Evolutionary conservation across 92 coral and sea anemone genomes (phyloP).

Genomic region (Muricea muricata): DNA sequence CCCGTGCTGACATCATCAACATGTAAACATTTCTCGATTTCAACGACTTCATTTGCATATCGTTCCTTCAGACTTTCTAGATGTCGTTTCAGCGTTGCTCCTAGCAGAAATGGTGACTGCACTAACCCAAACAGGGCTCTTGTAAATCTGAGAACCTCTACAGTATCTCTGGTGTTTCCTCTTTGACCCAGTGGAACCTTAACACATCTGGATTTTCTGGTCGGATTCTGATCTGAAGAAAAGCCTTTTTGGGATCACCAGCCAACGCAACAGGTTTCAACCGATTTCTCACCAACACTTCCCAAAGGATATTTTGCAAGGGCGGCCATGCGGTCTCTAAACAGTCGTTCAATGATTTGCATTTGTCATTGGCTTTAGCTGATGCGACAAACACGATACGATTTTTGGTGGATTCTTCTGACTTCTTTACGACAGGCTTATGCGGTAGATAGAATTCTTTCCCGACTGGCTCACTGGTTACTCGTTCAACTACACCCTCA

Average conservation of each 20-base stretch:
- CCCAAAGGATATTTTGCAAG: constrained; percentile 11
- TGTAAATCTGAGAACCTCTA: background rate
- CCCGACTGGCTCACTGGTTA: constrained; percentile 13
- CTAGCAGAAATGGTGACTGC: constrained; percentile 1
- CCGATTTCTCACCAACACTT: constrained; percentile 2
- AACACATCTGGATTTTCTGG: background rate
- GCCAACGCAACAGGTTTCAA: constrained; percentile 1
- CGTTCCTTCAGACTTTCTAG: background rate
- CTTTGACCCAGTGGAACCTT: constrained; percentile 12
- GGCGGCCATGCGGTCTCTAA: constrained; percentile 37
- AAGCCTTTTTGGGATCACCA: constrained; percentile 2
- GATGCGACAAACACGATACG: constrained; percentile 26
- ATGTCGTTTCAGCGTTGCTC: constrained; percentile 11
- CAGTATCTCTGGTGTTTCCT: background rate
- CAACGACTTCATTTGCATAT: background rate
- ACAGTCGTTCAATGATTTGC: constrained; percentile 17
- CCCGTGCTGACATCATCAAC: constrained; percentile 12
- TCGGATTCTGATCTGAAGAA: background rate
- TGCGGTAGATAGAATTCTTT: constrained; percentile 8
- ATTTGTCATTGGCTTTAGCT: background rate
- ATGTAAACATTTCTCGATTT: background rate
- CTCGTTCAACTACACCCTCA: constrained; percentile 19
- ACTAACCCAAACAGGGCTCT: background rate
- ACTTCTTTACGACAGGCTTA: background rate
- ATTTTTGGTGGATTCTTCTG: constrained; percentile 6